Conservation (phyloP, 2,888 invertebrate species). For the Acanthococcus lagerstroemiae region DNA sequence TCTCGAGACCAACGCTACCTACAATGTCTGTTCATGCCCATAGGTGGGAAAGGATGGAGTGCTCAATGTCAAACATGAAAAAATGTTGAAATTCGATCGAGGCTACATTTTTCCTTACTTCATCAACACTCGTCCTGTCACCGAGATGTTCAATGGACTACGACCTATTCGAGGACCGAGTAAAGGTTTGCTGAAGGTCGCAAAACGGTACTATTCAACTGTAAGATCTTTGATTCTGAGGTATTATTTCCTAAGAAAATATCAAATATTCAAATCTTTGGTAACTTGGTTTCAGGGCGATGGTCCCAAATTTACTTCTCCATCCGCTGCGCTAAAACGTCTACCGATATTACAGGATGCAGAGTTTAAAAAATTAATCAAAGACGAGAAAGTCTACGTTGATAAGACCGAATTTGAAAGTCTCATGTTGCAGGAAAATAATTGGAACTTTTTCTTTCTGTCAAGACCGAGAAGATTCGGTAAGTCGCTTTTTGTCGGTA, state of each 20-base stretch:
- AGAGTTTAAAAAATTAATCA: background rate
- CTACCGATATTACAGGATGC: background rate
- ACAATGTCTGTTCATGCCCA: background rate
- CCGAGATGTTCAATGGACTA: background rate
- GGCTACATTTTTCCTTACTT: background rate
- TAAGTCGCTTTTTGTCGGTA: background rate
- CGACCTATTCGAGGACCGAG: background rate
- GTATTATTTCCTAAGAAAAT: background rate
- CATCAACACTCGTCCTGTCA: background rate
- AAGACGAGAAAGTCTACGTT: background rate
- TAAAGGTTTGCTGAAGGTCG: background rate
- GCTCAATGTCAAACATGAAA: background rate
- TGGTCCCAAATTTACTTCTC: background rate
- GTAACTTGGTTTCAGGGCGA: background rate
- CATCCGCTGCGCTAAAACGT: background rate
- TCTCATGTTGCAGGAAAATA: background rate
- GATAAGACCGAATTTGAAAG: background rate
- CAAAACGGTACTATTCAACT: background rate
- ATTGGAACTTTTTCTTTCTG: background rate
- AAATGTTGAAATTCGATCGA: background rate
- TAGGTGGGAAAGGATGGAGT: background rate
- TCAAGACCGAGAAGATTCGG: background rate
- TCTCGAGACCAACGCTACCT: no score
- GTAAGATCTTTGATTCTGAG: background rate
- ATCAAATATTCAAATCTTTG: background rate